Evolutionary conservation across 2,888 invertebrate genomes (phyloP).

Genomic region (Tetropium fuscum): DNA sequence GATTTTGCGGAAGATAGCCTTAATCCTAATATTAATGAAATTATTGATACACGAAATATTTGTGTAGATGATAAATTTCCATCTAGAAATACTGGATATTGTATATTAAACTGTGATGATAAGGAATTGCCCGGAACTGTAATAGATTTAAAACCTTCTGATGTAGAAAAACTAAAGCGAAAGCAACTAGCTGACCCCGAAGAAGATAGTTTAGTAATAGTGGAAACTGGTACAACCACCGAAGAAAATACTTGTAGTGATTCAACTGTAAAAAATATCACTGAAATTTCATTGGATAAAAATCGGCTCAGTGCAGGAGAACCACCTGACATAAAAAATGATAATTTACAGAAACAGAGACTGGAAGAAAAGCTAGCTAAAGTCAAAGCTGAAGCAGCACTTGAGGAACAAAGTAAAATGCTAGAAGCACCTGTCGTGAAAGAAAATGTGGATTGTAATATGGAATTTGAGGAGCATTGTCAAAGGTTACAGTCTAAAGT

Average conservation of each 20-base stretch:
- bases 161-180: conserved; percentile 55
- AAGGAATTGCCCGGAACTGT: conserved; percentile 52
- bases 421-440: conserved; percentile 21
- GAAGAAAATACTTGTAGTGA: conserved; percentile 71
- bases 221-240: conserved; percentile 70
- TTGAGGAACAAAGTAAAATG: conserved; percentile 37
- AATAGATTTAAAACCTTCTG: conserved; percentile 56
- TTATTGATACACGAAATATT: conserved; percentile 44
- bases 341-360: conserved; percentile 52
- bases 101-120: conserved; percentile 54
- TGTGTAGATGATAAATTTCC: conserved; percentile 33
- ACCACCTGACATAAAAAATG: conserved; percentile 38
- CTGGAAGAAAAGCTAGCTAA: conserved; percentile 46
- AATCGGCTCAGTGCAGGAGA: neutral
- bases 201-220: conserved; percentile 71
- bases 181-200: conserved; percentile 65
- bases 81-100: conserved; percentile 60
- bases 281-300: conserved; percentile 51
- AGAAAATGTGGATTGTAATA: conserved; percentile 44
- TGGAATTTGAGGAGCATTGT: conserved; percentile 73
- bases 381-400: conserved; percentile 41
- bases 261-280: conserved; percentile 64
- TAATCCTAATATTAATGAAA: conserved; percentile 55
- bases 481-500: conserved; percentile 75
- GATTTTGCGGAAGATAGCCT: conserved; percentile 62